These are phyloP conservation scores for Hippoglossus stenolepis DNA, from an alignment of 2,113 vertebrate genomes.

Conservation along the genomic window DNA sequence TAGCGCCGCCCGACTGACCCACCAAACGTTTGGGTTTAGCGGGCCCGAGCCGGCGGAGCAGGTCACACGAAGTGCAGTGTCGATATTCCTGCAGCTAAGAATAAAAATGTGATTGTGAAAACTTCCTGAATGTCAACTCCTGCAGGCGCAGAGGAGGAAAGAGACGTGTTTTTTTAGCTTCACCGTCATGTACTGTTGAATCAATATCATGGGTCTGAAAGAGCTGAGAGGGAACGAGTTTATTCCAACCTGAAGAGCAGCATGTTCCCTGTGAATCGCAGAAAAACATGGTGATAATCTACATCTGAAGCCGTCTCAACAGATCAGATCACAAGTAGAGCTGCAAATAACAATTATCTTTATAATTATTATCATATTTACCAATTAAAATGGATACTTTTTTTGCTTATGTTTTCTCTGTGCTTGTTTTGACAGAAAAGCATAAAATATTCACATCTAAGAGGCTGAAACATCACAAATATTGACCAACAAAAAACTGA, in stretches of 20 bases:
- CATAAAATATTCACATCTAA: too few species aligned
- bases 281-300: too few species aligned
- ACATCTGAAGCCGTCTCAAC: too few species aligned
- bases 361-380: too few species aligned
- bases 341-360: too few species aligned
- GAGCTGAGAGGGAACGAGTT: background rate
- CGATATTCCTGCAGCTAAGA: conserved; percentile 4
- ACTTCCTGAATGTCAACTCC: conserved; percentile 24
- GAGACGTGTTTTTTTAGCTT: background rate
- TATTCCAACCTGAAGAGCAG: background rate
- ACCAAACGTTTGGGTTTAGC: background rate
- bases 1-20: too few species aligned
- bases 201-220: background rate
- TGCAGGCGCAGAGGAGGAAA: background rate
- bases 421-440: too few species aligned
- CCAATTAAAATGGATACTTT: too few species aligned
- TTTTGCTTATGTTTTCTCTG: too few species aligned
- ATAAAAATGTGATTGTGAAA: conserved; percentile 8
- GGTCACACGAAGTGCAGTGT: background rate
- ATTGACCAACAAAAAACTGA: too few species aligned
- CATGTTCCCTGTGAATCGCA: background rate
- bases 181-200: background rate
- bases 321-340: too few species aligned
- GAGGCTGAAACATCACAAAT: too few species aligned
- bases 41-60: background rate